Evolutionary conservation across 1,140 invertebrate species (phyloP), one percentile per base, ranked within the genome.

Genomic region (Neoseiulus cucumeris): DNA sequence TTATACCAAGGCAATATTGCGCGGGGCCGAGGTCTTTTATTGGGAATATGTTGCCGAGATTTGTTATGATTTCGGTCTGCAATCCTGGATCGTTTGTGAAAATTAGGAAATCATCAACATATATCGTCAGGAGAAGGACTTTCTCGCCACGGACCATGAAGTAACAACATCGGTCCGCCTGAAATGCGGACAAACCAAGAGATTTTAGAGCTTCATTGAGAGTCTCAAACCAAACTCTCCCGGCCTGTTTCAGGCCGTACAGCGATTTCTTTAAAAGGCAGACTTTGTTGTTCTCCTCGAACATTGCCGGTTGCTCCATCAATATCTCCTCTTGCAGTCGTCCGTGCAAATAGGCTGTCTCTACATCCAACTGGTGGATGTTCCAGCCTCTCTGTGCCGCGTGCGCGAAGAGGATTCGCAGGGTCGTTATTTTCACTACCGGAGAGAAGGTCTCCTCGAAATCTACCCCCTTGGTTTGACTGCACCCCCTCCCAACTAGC

Each of bases 221-320:
- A 71, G 68, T 64, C 71, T 72, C 22, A 68, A 70, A 59, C 70
- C 71, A 73, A 22, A 22, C 59, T 64, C 67, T 42, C 2, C 72
- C 68, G 20, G 72, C 69, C 68, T 71, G 70, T 39, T 69, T 68
- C 45, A 33, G 76, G 72, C 17, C 76, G 74, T 42, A 75, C n/a
- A n/a, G n/a, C n/a, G n/a, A 71, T 74, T 69, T 77, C 75, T 41
- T 70, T n/a, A 69, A 72, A 76, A 70, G 77, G 73, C 28, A 75
- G 66, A 70, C 67, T 47, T 66, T 64, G n/a, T 66, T 64, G 6
- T 66, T 44, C 25, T 67, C 64, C 42, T 66, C 41, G 25, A 28
- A 18, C 20, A 67, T 42, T 14, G 42, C 65, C 17, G 70, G 67
- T 33, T 69, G 66, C 55, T 70, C 64, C 28, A 71, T 47, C 59